Evolutionary conservation across 1,140 invertebrate species (phyloP).

Genomic region (Drosophila gunungcola): DNA sequence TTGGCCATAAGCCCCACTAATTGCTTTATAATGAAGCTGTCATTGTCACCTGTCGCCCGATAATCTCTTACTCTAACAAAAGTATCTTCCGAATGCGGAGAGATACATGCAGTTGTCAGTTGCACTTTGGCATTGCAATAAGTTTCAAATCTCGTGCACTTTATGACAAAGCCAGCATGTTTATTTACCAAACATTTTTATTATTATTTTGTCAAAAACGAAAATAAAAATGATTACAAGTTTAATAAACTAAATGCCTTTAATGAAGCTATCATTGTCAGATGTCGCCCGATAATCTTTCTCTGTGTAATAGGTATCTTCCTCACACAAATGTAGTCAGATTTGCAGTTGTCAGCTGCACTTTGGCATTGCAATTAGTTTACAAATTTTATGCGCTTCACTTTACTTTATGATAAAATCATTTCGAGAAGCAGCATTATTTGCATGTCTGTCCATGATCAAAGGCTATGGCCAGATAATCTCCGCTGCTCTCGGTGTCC

Average conservation of each 20-base stretch:
- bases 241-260: slow-evolving; percentile 55
- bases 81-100: slow-evolving; percentile 17
- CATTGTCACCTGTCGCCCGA: slow-evolving; percentile 78
- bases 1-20: slow-evolving; percentile 59
- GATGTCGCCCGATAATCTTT: slow-evolving; percentile 50
- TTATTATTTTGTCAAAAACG: too few species aligned
- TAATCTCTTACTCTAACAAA: slow-evolving; percentile 61
- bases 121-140: slow-evolving; percentile 14
- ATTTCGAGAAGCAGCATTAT: slow-evolving; percentile 10
- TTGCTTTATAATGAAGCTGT: slow-evolving; percentile 83
- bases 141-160: slow-evolving; percentile 3
- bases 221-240: neutral
- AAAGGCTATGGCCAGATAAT: slow-evolving; percentile 34
- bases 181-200: too few species aligned
- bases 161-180: too few species aligned
- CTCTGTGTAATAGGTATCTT: slow-evolving; percentile 14
- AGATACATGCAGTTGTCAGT: slow-evolving; percentile 25
- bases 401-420: slow-evolving; percentile 26
- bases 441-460: slow-evolving; percentile 57
- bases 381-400: slow-evolving; percentile 46
- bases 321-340: neutral
- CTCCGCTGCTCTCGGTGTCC: slow-evolving; percentile 44
- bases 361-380: slow-evolving; percentile 43
- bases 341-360: slow-evolving; percentile 38
- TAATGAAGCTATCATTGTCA: slow-evolving; percentile 78